Percentiles rank a stretch among this genome's conserved stretches.
phyloP scores from a whole-genome alignment of 1,140 invertebrate genomes.

The Drosophila pruinosa region DNA sequence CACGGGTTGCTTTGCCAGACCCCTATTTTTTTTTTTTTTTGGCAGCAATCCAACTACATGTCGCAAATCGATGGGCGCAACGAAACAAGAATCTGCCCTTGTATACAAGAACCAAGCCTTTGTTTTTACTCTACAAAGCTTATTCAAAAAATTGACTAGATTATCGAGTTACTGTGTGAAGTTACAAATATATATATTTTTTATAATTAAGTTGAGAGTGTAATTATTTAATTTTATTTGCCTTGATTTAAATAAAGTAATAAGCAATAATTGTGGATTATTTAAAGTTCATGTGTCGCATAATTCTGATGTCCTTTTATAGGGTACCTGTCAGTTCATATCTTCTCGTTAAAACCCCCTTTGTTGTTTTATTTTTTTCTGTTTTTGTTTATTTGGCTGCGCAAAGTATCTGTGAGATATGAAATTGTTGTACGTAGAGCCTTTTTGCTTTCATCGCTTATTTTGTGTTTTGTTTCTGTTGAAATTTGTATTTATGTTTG shows the following conservation, averaged over 20 bases:
- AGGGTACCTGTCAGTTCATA: conserved; percentile 9
- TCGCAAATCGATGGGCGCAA: conserved; percentile 57
- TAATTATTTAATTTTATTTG: too few species aligned
- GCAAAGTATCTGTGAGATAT: conserved; percentile 69
- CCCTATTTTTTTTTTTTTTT: conserved; percentile 43
- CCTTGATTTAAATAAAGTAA: too few species aligned
- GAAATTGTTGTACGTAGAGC: conserved; percentile 64
- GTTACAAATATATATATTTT: too few species aligned
- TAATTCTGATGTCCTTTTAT: too few species aligned
- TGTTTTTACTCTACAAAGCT: conserved; percentile 8
- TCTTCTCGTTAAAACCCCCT: not conserved
- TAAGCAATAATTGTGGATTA: too few species aligned
- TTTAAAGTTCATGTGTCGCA: too few species aligned
- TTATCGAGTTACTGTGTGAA: too few species aligned
- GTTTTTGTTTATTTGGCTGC: conserved; percentile 64
- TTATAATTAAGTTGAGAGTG: too few species aligned
- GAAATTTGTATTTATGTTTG: conserved; percentile 78
- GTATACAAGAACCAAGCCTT: conserved; percentile 1
- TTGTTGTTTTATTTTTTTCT: conserved; percentile 30
- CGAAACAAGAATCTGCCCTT: conserved; percentile 8
- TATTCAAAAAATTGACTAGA: not conserved
- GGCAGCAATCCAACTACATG: conserved; percentile 42
- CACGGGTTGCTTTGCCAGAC: conserved; percentile 16
- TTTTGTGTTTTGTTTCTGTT: conserved; percentile 65
- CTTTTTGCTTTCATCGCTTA: conserved; percentile 72